Conservation (phyloP, 2,113 vertebrate genomes). For the Gopherus evgoodei region DNA sequence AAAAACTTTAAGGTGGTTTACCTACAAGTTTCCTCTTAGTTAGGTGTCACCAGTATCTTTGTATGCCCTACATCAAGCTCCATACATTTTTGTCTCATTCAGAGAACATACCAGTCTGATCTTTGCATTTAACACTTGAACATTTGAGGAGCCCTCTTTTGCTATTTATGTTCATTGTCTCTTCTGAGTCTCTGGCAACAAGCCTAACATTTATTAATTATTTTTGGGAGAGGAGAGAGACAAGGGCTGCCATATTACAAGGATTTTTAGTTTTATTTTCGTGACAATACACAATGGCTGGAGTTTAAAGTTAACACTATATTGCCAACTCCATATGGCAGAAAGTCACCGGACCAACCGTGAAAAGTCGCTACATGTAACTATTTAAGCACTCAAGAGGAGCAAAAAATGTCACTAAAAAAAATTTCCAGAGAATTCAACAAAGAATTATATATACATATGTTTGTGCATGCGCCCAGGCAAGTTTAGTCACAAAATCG, state of each 20-base stretch:
- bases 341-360: too few species aligned
- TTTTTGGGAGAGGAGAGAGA: neutral
- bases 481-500: too few species aligned
- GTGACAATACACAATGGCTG: neutral
- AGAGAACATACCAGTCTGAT: neutral
- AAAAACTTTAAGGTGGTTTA: neutral
- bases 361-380: too few species aligned
- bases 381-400: too few species aligned
- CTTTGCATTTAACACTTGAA: neutral
- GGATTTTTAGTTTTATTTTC: neutral
- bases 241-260: fast-evolving
- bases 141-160: neutral
- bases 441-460: too few species aligned
- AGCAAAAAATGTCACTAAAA: too few species aligned
- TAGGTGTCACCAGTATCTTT: neutral
- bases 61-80: neutral
- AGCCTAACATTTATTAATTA: neutral
- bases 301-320: neutral
- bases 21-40: neutral
- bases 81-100: neutral
- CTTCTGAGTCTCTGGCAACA: neutral
- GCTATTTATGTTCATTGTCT: neutral
- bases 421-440: too few species aligned
- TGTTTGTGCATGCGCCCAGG: too few species aligned
- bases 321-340: too few species aligned